Evolutionary conservation across 2,888 invertebrate genomes (phyloP), one percentile per base, ranked within the genome.

Genomic region (Drosophila antonietae): DNA sequence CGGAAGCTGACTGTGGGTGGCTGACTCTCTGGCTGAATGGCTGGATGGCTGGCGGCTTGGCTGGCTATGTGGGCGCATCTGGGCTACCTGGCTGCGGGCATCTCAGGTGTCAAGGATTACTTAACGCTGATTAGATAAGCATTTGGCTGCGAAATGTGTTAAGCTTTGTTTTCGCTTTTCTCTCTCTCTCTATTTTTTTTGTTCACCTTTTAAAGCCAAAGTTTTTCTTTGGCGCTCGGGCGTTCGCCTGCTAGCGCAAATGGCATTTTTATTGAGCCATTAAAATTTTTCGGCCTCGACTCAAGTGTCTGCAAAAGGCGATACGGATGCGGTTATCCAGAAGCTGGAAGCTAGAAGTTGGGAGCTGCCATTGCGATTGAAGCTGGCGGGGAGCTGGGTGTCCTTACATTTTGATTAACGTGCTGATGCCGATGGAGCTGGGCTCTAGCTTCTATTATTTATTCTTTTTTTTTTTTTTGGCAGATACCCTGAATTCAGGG

Each of bases 191-290:
- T 10, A n/a, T 6, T 86, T 73, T 31, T 33, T 31, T 88, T 88
- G 28, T 28, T 89, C 74, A 64, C 66, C 51, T 58, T 77, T 70
- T 80, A 83, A 88, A 87, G 88, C 85, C 85, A 88, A 84, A 55
- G 20, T 41, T 55, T 41, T 43, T 41, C 23, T 39, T 35, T 15
- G 4, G 52, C 52, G 33, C 23, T 75, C 35, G 28, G 33, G 41
- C 33, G 39, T 15, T 51, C 49, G 49, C 49, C 62, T 64, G 68
- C 43, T 68, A 89, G 86, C 90, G 92, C 90, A 92, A 92, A 92
- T 92, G 92, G 89, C 88, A 83, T 91, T 92, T 92, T 92, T 92
- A 92, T 92, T 92, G 91, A 91, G 88, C 91, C 90, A 92, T 92
- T 91, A 92, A 92, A 91, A 88, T 83, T 81, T 85, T 88, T 75